A percentile compares a stretch with the other conserved stretches of the same genome.
Conservation (phyloP, 1,140 invertebrate species). For the Atta texana region DNA sequence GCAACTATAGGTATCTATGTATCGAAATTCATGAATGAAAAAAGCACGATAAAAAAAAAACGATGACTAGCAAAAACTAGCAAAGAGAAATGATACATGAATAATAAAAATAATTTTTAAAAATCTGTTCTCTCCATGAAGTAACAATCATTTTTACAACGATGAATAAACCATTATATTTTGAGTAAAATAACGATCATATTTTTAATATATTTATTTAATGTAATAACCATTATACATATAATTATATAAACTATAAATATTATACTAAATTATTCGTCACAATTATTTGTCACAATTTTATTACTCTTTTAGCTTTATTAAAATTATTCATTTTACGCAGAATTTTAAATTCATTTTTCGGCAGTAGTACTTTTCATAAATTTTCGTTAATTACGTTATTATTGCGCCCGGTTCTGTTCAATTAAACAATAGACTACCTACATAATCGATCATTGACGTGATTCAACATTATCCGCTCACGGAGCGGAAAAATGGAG, state of each 20-base stretch:
- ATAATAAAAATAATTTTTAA: not conserved
- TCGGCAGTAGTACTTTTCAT: not conserved
- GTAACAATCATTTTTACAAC: not conserved
- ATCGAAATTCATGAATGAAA: not conserved
- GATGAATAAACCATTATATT: not conserved
- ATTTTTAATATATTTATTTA: not conserved
- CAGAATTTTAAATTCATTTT: not conserved
- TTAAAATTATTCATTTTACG: not conserved
- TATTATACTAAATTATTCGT: not conserved
- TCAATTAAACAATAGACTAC: conserved; percentile 46
- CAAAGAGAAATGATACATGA: not conserved
- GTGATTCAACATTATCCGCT: conserved; percentile 53
- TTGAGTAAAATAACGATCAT: not conserved
- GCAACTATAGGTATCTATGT: not conserved
- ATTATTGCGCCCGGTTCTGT: not conserved
- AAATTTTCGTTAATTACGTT: conserved; percentile 21
- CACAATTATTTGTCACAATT: not conserved
- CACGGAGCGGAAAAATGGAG: conserved; percentile 43
- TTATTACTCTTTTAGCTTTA: not conserved
- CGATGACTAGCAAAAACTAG: too few relatives aligned
- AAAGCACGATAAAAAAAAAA: conserved; percentile 14
- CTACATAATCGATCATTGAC: conserved; percentile 60
- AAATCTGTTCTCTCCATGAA: not conserved
- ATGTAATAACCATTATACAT: not conserved
- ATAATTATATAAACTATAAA: not conserved